phyloP scores from a whole-genome alignment of 2,797 vertebrate species.

The Loriculus beryllinus region DNA sequence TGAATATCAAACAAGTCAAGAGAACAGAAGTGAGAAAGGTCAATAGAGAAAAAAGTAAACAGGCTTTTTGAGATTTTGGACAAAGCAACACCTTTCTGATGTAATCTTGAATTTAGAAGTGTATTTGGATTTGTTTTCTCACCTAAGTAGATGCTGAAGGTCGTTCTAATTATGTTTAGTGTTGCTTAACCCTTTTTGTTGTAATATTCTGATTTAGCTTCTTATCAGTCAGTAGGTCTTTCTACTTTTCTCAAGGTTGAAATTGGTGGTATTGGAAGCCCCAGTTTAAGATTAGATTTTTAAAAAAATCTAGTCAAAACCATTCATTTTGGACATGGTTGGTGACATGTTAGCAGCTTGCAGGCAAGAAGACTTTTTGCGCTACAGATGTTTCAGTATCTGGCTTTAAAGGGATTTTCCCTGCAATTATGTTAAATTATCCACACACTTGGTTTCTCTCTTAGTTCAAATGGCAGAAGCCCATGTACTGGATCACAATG shows the following conservation, averaged over 20 bases:
- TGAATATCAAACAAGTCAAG: background rate
- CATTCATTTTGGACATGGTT: background rate
- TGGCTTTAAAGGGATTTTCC: conserved; percentile 19
- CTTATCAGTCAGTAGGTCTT: background rate
- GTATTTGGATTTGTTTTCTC: background rate
- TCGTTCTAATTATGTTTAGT: background rate
- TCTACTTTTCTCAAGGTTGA: background rate
- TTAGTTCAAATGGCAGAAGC: conserved; percentile 26
- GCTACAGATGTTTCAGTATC: background rate
- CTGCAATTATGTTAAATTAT: background rate
- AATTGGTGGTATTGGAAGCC: background rate
- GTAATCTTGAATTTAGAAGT: background rate
- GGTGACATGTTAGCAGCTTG: background rate
- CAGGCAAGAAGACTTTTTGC: background rate
- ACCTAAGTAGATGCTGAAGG: background rate
- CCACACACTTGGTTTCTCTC: background rate
- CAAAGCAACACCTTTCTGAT: background rate
- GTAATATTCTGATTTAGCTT: background rate
- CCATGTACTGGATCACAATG: background rate
- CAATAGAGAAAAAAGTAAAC: background rate
- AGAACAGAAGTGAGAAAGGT: background rate
- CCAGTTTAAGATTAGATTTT: background rate
- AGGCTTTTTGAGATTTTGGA: background rate
- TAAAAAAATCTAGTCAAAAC: background rate
- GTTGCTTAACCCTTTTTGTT: background rate